A percentile compares a stretch with the other conserved stretches of the same genome.
phyloP scores from a whole-genome alignment of 92 coral and sea anemone genomes.

The Phenganax marumi region DNA sequence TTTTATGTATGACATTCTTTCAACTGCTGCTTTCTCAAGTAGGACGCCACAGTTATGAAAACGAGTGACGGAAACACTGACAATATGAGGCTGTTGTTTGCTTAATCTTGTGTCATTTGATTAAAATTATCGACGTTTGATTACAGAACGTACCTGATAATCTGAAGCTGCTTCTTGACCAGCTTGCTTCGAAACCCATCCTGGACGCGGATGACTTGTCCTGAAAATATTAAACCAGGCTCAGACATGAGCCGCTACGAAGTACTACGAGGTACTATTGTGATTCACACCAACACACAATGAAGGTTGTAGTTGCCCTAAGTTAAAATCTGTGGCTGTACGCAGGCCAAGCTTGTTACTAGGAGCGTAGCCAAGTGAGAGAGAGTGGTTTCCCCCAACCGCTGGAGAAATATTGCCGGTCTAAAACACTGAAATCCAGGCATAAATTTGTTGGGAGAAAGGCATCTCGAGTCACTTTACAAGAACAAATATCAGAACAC shows the following conservation, averaged over 20 bases:
- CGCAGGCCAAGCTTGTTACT: no score
- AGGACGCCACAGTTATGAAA: no score
- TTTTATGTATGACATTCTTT: no score
- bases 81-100: not conserved
- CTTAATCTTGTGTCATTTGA: not conserved
- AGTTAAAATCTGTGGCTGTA: no score
- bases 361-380: not conserved
- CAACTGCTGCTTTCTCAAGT: no score
- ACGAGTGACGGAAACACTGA: not conserved
- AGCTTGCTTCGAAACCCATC: slow-evolving; percentile 66
- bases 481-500: no score
- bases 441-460: no score
- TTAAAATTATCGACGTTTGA: not conserved
- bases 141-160: slow-evolving; percentile 65
- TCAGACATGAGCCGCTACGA: not conserved
- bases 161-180: slow-evolving; percentile 98
- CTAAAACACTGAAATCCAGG: no score
- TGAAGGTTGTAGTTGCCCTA: no score
- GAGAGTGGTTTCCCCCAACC: not conserved
- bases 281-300: not conserved
- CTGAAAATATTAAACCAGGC: not conserved
- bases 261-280: not conserved
- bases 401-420: no score
- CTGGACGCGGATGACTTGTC: slow-evolving; percentile 62
- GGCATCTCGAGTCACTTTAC: no score